These are phyloP conservation scores for Bergia puertoricense DNA, from an alignment of 92 coral and sea anemone genomes.

Conservation along the genomic window DNA sequence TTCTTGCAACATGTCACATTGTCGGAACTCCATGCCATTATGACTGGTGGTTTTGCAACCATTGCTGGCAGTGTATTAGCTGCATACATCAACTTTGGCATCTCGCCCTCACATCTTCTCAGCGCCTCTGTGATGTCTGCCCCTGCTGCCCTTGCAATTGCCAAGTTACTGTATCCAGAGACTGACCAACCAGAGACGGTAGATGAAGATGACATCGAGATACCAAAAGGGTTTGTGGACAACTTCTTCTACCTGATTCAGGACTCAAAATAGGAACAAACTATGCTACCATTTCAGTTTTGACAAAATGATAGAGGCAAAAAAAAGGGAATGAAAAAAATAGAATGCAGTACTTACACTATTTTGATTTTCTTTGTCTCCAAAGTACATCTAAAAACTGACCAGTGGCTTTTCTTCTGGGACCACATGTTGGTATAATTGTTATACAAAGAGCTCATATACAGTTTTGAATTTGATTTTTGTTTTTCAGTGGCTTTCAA, in stretches of 20 bases:
- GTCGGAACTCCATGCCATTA: conserved; percentile 94
- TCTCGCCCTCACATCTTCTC: conserved; percentile 87
- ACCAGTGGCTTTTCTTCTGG: no score
- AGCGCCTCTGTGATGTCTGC: conserved; percentile 99
- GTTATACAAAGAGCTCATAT: no score
- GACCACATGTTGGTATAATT: no score
- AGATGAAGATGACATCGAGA: conserved; percentile 68
- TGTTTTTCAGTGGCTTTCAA: no score
- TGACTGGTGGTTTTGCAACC: conserved; percentile 99
- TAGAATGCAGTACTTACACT: no score
- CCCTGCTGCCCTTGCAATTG: conserved; percentile 93
- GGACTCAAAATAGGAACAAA: background rate
- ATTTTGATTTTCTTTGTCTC: background rate
- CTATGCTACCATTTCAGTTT: background rate
- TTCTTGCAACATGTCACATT: conserved; percentile 83
- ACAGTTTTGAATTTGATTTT: no score
- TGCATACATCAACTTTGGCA: conserved; percentile 89
- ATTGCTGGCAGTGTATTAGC: conserved; percentile 97
- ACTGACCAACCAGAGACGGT: conserved; percentile 81
- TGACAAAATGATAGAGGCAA: no score
- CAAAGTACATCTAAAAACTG: background rate
- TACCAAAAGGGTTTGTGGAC: conserved; percentile 72
- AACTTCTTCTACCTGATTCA: background rate
- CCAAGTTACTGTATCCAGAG: conserved; percentile 93
- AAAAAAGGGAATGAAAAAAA: no score